A percentile compares a stretch with the other conserved stretches of the same genome.
phyloP scores from a whole-genome alignment of 2,797 vertebrate genomes.

The Pagetopsis macropterus region DNA sequence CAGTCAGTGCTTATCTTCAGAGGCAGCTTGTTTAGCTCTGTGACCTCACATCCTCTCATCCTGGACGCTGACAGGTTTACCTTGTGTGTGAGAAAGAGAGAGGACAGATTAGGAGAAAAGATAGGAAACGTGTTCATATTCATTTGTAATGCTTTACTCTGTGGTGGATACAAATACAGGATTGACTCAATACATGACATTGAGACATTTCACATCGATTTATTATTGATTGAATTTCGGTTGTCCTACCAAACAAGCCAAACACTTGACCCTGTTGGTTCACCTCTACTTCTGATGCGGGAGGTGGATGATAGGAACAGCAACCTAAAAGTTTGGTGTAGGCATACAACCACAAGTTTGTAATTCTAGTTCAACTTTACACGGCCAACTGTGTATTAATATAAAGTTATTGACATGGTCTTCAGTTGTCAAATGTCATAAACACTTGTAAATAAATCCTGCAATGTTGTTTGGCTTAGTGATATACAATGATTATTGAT shows the following conservation, averaged over 20 bases:
- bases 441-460: background rate
- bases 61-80: constrained; percentile 47
- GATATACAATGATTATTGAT: background rate
- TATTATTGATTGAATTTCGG: background rate
- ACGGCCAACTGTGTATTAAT: background rate
- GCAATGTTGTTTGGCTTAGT: constrained; percentile 5
- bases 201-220: background rate
- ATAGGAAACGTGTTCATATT: constrained; percentile 7
- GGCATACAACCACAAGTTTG: too few relatives aligned
- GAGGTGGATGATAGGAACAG: too few relatives aligned
- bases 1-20: constrained; percentile 31
- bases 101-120: constrained; percentile 15
- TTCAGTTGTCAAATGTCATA: background rate
- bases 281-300: too few relatives aligned
- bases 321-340: too few relatives aligned
- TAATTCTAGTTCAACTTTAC: background rate
- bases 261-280: too few relatives aligned
- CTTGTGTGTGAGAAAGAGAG: constrained; percentile 12
- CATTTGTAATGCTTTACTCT: background rate
- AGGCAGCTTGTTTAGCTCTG: constrained; percentile 43
- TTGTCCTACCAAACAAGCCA: too few relatives aligned
- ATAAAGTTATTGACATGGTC: too few relatives aligned
- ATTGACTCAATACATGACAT: background rate
- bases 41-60: constrained; percentile 47
- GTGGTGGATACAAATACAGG: background rate